Evolutionary conservation across 2,113 vertebrate genomes (phyloP), one percentile per base, ranked within the genome.

Genomic region (Hyaena hyaena): DNA sequence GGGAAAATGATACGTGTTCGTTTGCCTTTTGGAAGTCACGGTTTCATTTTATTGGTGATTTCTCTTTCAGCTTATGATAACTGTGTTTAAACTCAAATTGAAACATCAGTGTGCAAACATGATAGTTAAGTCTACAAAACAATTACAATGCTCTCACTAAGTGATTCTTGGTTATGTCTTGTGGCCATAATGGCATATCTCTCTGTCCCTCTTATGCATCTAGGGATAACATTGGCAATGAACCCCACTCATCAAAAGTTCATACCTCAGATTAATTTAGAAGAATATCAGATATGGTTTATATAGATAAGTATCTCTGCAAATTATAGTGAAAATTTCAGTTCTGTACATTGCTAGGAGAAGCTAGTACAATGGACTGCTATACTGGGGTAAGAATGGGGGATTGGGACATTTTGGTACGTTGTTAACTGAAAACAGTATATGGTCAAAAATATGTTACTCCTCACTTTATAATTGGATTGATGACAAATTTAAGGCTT

Each of bases 381-480:
- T 12, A 10, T 61, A 26, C 24, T 28, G 7, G 16, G 9, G 6
- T 58, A 2, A 21, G 0, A 2, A 68, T 55, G 3, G 17, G 7
- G 0, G 5, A 71, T 4, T 53, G 10, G 23, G 55, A 91, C 1
- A 0, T 50, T 61, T 39, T 35, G 35, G 12, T 55, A 15, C 89
- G 16, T 81, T 58, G 4, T 16, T 95, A 7, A 28, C 26, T 48
- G 31, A 90, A 79, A 89, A 33, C 2, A 45, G 24, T 63, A 2
- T 39, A 6, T 80, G 65, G 23, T 33, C 73, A 45, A 65, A 96
- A 65, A 58, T 4, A 45, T 61, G 26, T 16, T 43, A 15, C 63
- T 43, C 16, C 43, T 84, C 11, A 80, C 28, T 90, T 93, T 71
- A 66, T 43, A 35, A 88, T 28, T 97, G 39, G 28, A 65, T 66